Evolutionary conservation across 2,113 vertebrate species (phyloP).

Genomic region (Triplophysa dalaica): DNA sequence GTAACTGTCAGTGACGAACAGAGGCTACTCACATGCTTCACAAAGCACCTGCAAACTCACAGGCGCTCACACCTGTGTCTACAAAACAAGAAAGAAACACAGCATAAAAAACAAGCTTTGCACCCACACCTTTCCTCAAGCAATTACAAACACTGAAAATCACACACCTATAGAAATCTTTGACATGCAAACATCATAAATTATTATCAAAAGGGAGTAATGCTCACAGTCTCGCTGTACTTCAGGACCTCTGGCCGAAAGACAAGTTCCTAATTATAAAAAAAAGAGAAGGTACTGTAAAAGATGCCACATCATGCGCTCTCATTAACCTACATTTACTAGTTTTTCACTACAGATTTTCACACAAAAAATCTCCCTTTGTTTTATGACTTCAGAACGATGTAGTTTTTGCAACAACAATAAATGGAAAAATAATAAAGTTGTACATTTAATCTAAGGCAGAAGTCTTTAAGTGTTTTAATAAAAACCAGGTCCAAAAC

Average conservation of each 20-base stretch:
- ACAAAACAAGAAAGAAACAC: constrained; percentile 42
- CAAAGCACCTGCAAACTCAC: constrained; percentile 55
- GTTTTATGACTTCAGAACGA: not conserved
- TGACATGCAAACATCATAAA: constrained; percentile 34
- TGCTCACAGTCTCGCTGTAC: constrained; percentile 13
- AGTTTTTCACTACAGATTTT: not conserved
- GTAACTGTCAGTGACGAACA: constrained; percentile 64
- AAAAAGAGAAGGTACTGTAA: not conserved
- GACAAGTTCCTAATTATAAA: constrained; percentile 4
- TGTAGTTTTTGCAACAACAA: no score
- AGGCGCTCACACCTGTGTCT: constrained; percentile 45
- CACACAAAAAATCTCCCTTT: not conserved
- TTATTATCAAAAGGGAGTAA: constrained; percentile 17
- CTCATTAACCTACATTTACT: not conserved
- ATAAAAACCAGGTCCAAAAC: not conserved
- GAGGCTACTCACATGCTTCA: constrained; percentile 46
- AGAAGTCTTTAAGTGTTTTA: not conserved
- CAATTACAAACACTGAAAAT: constrained; percentile 33
- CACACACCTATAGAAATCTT: constrained; percentile 37
- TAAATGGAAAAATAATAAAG: not conserved
- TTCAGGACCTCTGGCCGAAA: constrained; percentile 15
- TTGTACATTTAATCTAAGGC: constrained; percentile 3
- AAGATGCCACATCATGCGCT: not conserved
- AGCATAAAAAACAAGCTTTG: constrained; percentile 31
- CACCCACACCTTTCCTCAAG: constrained; percentile 43